Evolutionary conservation across 2,113 vertebrate genomes (phyloP).

Genomic region (Procavia capensis): DNA sequence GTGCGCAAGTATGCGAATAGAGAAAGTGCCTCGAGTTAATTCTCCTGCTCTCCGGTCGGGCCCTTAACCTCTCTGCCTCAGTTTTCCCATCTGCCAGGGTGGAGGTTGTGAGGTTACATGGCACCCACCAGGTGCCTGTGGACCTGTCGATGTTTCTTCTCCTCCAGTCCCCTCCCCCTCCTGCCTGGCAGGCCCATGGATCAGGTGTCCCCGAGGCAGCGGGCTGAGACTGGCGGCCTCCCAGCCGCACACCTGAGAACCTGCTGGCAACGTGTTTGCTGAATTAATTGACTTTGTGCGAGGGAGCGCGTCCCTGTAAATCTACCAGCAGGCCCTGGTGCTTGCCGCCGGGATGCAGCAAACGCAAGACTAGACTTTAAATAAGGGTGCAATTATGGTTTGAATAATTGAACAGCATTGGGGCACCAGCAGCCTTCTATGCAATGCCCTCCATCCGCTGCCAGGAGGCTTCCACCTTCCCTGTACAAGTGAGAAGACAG

Average conservation of each 20-base stretch:
- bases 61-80: neutral
- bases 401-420: conserved; percentile 89
- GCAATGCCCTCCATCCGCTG: conserved; percentile 73
- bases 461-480: conserved; percentile 62
- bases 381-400: conserved; percentile 87
- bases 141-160: neutral
- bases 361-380: conserved; percentile 90
- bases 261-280: conserved; percentile 83
- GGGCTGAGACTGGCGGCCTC: conserved; percentile 61
- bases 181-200: neutral
- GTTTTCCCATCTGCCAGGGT: neutral
- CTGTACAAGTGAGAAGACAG: accelerated
- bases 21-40: too few species aligned
- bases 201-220: conserved; percentile 72
- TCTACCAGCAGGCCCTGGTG: conserved; percentile 75
- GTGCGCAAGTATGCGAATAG: neutral
- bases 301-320: conserved; percentile 79
- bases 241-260: conserved; percentile 86
- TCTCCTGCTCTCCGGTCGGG: too few species aligned
- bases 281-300: conserved; percentile 86
- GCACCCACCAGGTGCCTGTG: accelerated
- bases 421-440: conserved; percentile 80
- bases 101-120: neutral
- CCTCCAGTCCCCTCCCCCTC: neutral
- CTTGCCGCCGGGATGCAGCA: conserved; percentile 78